Conservation (phyloP, 2,113 vertebrate genomes). For the Mastomys natalensis region DNA sequence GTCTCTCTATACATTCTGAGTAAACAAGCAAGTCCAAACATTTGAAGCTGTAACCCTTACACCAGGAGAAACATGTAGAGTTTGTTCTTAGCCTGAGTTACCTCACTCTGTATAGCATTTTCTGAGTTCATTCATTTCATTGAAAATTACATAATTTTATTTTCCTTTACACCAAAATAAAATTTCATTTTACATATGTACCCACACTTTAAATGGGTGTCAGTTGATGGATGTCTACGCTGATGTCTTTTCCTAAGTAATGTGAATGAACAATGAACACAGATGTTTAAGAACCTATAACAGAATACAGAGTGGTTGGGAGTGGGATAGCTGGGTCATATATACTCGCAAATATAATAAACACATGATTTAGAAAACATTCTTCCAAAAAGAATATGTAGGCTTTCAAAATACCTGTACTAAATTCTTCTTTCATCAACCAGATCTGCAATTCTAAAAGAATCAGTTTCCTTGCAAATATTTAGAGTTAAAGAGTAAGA, state of each 20-base stretch:
- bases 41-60: neutral
- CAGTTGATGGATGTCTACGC: neutral
- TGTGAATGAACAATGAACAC: neutral
- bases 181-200: neutral
- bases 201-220: neutral
- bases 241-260: neutral
- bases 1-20: neutral
- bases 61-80: neutral
- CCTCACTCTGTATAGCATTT: neutral
- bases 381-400: neutral
- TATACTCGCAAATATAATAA: neutral
- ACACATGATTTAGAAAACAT: neutral
- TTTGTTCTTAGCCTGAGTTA: neutral
- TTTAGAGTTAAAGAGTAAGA: neutral
- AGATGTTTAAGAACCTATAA: neutral
- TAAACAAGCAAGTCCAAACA: neutral
- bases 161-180: neutral
- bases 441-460: neutral
- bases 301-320: neutral
- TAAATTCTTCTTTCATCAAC: slow-evolving; percentile 30
- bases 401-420: neutral
- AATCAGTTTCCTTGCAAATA: neutral
- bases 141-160: neutral
- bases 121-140: neutral
- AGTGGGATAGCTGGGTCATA: neutral